These are phyloP conservation scores for Desmodus rotundus DNA, from an alignment of 2,113 vertebrate species.

Conservation along the genomic window DNA sequence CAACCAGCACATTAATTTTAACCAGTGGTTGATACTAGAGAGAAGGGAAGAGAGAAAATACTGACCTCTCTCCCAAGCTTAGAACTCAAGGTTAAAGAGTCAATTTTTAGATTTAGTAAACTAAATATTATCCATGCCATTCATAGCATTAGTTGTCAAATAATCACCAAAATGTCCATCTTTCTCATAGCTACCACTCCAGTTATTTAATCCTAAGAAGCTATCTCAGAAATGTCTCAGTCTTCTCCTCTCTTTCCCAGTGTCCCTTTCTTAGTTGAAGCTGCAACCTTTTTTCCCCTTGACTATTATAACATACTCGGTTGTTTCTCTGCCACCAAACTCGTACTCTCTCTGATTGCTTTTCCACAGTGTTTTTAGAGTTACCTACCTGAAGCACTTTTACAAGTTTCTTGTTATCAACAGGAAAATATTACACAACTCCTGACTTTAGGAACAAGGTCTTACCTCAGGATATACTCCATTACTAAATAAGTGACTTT, in stretches of 20 bases:
- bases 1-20: neutral
- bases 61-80: neutral
- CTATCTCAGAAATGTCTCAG: neutral
- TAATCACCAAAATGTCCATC: neutral
- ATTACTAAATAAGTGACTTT: neutral
- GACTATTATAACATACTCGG: neutral
- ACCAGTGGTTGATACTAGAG: too few species aligned
- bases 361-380: neutral
- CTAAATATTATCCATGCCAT: neutral
- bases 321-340: neutral
- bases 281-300: neutral
- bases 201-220: neutral
- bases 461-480: neutral
- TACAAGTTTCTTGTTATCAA: neutral
- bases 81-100: neutral
- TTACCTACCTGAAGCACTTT: neutral
- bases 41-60: neutral
- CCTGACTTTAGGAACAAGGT: neutral
- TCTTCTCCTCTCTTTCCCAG: neutral
- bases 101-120: neutral
- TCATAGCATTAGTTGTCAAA: neutral
- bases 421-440: neutral
- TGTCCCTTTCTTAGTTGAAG: neutral
- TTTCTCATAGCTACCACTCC: neutral
- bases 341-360: neutral